Base-by-base conservation (phyloP, 2,888 invertebrate species). In the Notodromas monacha region DNA sequence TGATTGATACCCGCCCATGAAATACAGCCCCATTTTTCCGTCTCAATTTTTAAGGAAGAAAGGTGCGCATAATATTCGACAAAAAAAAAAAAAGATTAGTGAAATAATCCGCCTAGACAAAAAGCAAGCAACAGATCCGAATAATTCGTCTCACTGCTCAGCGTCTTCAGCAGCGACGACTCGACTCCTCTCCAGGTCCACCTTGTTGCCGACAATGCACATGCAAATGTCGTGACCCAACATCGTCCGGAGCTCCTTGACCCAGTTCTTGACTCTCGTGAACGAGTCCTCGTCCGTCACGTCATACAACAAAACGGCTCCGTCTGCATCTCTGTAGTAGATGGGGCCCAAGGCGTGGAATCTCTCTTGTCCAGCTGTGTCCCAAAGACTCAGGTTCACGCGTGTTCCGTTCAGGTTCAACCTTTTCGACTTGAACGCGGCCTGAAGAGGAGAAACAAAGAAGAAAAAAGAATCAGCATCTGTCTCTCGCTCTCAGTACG, bases 281-380 rank as follows among this genome's bases (percentile, higher is more conserved):
- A 92, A 89, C 1, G 86, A 84, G 45, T 81, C 74, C 50, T 76
- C 68, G 55, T 92, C 86, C 11, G 92, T 89, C 36, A 96, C 81
- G 48, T 96, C 92, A 50, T 89, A 92, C 3, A 96, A 86, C 38
- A 96, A 59, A 41, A 96, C 66, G 31, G 92, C 96, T 38, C 92
- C 92, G 54, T 92, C 77, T 14, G 89, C 86, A 47, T 77, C 79
- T 37, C 92, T 56, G 49, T 96, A 96, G 51, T 96, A 96, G 41
- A 92, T 86, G 6, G 92, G 92, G 3, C 92, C 92, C 30, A 92
- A 51, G 0, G 92, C 89, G 54, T 96, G 96, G 44, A 76, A 79
- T 40, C 69, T 67, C 49, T 96, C 92, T 49, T 96, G 92, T 0
- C 92, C 92, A 4, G 92, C 92, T 3, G 92, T 96, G 45, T 92